Evolutionary conservation across 2,888 invertebrate genomes (phyloP).

Genomic region (Apodemia duryi): DNA sequence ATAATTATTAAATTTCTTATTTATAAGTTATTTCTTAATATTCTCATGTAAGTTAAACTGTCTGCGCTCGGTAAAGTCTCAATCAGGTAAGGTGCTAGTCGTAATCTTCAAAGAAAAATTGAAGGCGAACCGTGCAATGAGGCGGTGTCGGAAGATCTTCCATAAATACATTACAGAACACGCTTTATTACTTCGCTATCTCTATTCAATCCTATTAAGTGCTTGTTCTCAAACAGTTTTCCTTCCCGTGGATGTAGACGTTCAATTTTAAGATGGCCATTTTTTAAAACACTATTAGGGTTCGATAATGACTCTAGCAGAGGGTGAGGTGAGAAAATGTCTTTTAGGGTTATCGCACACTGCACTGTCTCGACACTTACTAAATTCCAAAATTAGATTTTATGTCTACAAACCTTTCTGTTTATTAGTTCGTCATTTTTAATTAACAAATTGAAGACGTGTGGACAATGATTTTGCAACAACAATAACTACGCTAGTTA

Average conservation of each 20-base stretch:
- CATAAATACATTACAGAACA: slow-evolving; percentile 76
- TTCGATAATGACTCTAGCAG: slow-evolving; percentile 70
- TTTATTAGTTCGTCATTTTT: no score
- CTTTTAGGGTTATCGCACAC: slow-evolving; percentile 37
- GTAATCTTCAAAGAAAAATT: slow-evolving; percentile 60
- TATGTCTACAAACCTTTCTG: neutral
- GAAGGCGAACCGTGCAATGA: slow-evolving; percentile 57
- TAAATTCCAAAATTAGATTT: neutral
- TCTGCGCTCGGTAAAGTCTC: slow-evolving; percentile 8
- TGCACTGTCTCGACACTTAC: neutral
- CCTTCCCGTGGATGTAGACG: slow-evolving; percentile 41
- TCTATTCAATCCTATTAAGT: slow-evolving; percentile 76
- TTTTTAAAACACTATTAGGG: slow-evolving; percentile 71
- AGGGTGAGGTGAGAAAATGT: slow-evolving; percentile 51
- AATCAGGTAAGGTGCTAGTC: slow-evolving; percentile 39
- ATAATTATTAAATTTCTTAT: neutral
- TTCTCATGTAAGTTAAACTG: neutral
- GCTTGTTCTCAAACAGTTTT: slow-evolving; percentile 62
- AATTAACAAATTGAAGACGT: no score
- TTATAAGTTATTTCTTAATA: neutral
- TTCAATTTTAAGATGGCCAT: slow-evolving; percentile 67
- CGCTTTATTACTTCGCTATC: slow-evolving; percentile 75
- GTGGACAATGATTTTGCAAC: no score
- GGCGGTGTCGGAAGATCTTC: slow-evolving; percentile 55
- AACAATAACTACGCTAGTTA: no score